phyloP scores from a whole-genome alignment of 1,140 invertebrate species.

The Ceratosolen fusciceps region DNA sequence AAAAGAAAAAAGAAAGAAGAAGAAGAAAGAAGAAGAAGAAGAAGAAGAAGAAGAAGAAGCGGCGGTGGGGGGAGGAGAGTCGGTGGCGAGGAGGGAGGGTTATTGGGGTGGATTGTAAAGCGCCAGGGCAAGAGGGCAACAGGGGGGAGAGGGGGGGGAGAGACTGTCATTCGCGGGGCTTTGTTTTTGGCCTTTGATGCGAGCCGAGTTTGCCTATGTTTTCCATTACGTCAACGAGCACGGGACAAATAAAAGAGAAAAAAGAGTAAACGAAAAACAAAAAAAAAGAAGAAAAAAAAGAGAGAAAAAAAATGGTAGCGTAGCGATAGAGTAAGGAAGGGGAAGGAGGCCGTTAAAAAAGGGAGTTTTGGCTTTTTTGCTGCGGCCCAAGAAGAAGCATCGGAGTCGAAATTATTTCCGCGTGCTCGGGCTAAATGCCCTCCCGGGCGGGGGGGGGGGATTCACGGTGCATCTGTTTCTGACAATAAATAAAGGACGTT shows the following conservation, averaged over 20 bases:
- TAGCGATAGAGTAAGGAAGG: background rate
- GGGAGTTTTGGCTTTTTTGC: background rate
- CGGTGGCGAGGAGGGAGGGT: no score
- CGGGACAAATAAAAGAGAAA: background rate
- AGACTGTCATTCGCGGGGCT: conserved; percentile 27
- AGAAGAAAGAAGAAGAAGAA: background rate
- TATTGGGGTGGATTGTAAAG: no score
- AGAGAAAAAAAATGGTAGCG: no score
- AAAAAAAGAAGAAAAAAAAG: no score
- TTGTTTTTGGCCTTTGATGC: conserved; percentile 9
- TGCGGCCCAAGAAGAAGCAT: background rate
- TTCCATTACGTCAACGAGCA: background rate
- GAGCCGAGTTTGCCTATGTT: background rate
- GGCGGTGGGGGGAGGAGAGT: no score
- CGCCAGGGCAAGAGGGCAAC: background rate
- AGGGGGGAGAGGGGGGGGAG: background rate
- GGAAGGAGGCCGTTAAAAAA: background rate
- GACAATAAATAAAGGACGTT: conserved; percentile 34
- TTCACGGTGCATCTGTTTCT: background rate
- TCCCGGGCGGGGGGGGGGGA: background rate
- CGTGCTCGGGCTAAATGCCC: background rate
- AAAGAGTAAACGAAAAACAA: no score
- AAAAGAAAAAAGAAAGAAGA: background rate
- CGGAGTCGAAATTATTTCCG: conserved; percentile 3
- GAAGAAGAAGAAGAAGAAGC: background rate